Evolutionary conservation across 2,888 invertebrate species (phyloP).

Genomic region (Lithophane leautieri): DNA sequence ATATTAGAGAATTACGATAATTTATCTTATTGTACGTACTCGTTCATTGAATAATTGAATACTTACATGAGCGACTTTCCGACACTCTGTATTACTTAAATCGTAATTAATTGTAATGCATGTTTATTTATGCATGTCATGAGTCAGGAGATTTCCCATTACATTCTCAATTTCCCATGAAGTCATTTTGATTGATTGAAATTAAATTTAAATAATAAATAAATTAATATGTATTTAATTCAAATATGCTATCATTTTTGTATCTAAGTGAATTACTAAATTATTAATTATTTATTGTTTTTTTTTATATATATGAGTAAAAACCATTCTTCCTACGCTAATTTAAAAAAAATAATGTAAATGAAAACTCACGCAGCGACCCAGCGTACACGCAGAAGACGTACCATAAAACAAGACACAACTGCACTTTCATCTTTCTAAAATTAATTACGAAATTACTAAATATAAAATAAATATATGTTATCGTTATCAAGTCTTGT

Average conservation of each 20-base stretch:
- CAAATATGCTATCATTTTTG: not conserved
- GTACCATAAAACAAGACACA: constrained; percentile 72
- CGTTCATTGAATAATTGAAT: constrained; percentile 31
- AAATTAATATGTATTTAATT: not conserved
- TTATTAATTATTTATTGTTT: no score
- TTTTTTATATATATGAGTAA: not conserved
- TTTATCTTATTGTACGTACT: not conserved
- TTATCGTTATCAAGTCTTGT: constrained; percentile 38
- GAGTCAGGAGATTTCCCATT: constrained; percentile 14
- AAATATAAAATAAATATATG: constrained; percentile 48
- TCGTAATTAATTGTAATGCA: constrained; percentile 26
- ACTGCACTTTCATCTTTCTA: constrained; percentile 76
- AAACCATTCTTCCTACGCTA: not conserved
- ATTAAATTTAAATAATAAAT: constrained; percentile 10
- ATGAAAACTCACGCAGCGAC: constrained; percentile 79
- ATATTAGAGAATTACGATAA: not conserved
- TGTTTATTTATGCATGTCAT: constrained; percentile 18
- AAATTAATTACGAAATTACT: constrained; percentile 55
- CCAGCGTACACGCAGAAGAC: constrained; percentile 70
- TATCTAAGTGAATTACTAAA: not conserved
- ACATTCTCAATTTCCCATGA: constrained; percentile 26
- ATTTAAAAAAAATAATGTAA: constrained; percentile 1
- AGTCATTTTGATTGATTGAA: constrained; percentile 18
- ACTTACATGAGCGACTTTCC: not conserved
- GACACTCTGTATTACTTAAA: not conserved